These are phyloP conservation scores for Sycophila sp. DNA, from an alignment of 1,140 invertebrate species.

Conservation along the genomic window DNA sequence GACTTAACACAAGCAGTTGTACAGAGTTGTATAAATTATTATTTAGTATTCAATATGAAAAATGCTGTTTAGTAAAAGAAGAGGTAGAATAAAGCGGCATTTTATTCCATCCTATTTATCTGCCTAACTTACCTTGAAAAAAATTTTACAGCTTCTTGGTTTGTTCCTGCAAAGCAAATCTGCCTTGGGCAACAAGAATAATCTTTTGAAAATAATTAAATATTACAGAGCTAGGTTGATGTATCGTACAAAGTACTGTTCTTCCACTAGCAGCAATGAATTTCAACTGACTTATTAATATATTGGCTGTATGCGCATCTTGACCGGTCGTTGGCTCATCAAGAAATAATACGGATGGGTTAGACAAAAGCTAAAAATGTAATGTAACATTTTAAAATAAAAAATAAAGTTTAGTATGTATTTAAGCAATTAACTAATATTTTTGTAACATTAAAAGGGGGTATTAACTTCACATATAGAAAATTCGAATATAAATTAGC, in stretches of 20 bases:
- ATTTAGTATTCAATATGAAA: no score
- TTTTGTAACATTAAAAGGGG: no score
- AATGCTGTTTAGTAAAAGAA: no score
- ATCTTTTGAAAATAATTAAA: conserved; percentile 89
- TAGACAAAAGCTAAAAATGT: conserved; percentile 80
- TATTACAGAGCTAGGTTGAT: conserved; percentile 95
- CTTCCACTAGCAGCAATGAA: conserved; percentile 75
- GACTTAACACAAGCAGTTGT: no score
- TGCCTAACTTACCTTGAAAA: conserved; percentile 79
- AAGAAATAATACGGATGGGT: conserved; percentile 92
- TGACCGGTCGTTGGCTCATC: conserved; percentile 96
- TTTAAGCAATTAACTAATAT: no score
- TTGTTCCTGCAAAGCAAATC: conserved; percentile 88
- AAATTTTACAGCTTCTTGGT: conserved; percentile 78
- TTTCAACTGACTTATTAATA: conserved; percentile 81
- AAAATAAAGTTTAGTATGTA: no score
- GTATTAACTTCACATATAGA: no score
- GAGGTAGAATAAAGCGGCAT: no score
- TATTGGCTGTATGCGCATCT: conserved; percentile 92
- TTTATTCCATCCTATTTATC: no score
- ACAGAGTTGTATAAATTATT: no score
- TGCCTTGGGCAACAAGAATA: conserved; percentile 87
- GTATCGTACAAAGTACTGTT: conserved; percentile 94
- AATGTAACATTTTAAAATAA: not conserved
- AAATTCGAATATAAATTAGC: no score